These are phyloP conservation scores for Liparis tanakae DNA, from an alignment of 2,797 vertebrate genomes.

Conservation along the genomic window DNA sequence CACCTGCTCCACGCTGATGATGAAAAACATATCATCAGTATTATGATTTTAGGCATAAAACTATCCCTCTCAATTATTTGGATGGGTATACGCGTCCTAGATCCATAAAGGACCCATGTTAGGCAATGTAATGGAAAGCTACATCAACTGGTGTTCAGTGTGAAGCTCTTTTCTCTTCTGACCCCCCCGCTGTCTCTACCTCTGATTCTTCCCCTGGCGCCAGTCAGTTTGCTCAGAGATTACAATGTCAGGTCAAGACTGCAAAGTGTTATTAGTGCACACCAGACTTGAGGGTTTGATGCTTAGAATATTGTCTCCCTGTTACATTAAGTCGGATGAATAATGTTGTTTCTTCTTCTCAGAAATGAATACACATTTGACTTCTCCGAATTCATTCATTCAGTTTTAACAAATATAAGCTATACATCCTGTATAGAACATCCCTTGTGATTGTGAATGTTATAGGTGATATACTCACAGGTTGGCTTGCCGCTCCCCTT, in stretches of 20 bases:
- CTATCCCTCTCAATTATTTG: background rate
- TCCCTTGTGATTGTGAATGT: slow-evolving; percentile 1
- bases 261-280: slow-evolving; percentile 60
- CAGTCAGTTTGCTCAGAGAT: slow-evolving; percentile 77
- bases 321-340: slow-evolving; percentile 38
- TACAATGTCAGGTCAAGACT: slow-evolving; percentile 75
- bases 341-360: background rate
- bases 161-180: slow-evolving; percentile 55
- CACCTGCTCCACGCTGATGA: slow-evolving; percentile 48
- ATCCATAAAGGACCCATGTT: slow-evolving; percentile 22
- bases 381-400: background rate
- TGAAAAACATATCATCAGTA: slow-evolving; percentile 8
- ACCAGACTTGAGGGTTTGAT: slow-evolving; percentile 44
- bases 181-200: slow-evolving; percentile 40
- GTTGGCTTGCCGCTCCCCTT: slow-evolving; percentile 60
- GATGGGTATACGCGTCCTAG: background rate
- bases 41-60: background rate
- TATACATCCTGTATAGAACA: background rate
- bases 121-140: slow-evolving; percentile 11
- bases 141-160: slow-evolving; percentile 46
- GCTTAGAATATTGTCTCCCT: slow-evolving; percentile 38
- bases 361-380: background rate
- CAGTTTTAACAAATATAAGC: background rate
- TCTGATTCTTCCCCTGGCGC: slow-evolving; percentile 71
- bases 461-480: slow-evolving; percentile 63